Percentiles rank a stretch among this genome's conserved stretches.
phyloP scores from a whole-genome alignment of 2,888 invertebrate genomes.

The Elmis aenea region DNA sequence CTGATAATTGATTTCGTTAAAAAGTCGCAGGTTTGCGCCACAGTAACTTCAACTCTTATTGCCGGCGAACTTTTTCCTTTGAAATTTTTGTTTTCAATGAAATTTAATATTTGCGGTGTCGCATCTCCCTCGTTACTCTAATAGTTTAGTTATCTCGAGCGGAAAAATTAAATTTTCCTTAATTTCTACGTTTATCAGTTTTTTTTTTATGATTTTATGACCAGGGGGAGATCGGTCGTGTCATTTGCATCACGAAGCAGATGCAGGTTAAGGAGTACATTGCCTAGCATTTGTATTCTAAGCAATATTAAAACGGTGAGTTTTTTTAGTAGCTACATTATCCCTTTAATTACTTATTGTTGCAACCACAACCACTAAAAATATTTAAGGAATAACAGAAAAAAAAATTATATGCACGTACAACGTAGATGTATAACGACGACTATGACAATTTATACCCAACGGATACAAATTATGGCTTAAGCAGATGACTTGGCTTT shows the following conservation, averaged over 20 bases:
- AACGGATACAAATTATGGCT: too few species aligned
- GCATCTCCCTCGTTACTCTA: conserved; percentile 20
- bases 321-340: too few species aligned
- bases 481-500: too few species aligned
- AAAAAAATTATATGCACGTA: too few species aligned
- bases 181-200: conserved; percentile 28
- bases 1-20: conserved; percentile 10
- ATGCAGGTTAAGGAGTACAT: too few species aligned
- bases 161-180: conserved; percentile 29
- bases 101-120: conserved; percentile 23
- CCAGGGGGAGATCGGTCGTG: conserved; percentile 22
- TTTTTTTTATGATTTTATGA: conserved; percentile 28
- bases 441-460: too few species aligned
- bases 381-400: too few species aligned
- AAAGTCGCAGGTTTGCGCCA: not conserved
- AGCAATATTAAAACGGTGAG: too few species aligned
- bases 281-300: too few species aligned
- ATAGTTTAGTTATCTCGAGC: conserved; percentile 19
- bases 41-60: not conserved
- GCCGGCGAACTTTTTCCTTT: conserved; percentile 1
- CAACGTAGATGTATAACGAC: too few species aligned
- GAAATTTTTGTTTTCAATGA: conserved; percentile 17
- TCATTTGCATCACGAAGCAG: conserved; percentile 26
- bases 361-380: too few species aligned
- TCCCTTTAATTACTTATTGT: too few species aligned